phyloP scores from a whole-genome alignment of 2,797 vertebrate species.

The Tauraco hartlaubi region DNA sequence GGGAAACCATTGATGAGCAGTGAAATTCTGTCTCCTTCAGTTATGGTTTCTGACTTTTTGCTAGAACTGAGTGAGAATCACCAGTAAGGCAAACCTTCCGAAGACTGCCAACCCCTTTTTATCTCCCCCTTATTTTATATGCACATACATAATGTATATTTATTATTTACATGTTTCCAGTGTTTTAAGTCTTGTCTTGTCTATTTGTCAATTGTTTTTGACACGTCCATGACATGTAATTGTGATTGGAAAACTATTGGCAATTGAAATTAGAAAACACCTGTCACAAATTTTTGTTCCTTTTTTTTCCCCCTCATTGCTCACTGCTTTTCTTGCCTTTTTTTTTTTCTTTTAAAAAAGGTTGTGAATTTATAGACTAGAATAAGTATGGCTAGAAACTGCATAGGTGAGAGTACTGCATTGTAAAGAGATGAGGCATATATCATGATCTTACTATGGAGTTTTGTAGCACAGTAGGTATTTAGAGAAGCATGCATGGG shows the following conservation, averaged over 20 bases:
- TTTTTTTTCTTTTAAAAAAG: background rate
- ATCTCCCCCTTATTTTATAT: constrained; percentile 21
- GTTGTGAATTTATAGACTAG: background rate
- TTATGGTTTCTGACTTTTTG: constrained; percentile 71
- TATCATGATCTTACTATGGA: background rate
- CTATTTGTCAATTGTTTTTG: constrained; percentile 63
- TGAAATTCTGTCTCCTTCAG: constrained; percentile 67
- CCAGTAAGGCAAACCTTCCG: constrained; percentile 61
- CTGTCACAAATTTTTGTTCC: background rate
- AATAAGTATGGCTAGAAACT: background rate
- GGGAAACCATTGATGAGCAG: constrained; percentile 69
- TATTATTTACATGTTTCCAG: constrained; percentile 59
- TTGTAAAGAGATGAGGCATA: background rate
- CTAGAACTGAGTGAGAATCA: constrained; percentile 58
- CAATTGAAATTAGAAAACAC: background rate
- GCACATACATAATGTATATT: constrained; percentile 10
- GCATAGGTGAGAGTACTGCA: background rate
- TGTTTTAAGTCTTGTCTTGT: constrained; percentile 67
- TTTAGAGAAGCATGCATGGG: background rate
- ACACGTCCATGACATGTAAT: background rate
- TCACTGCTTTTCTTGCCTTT: background rate
- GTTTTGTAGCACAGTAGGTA: background rate
- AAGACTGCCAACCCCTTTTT: constrained; percentile 15
- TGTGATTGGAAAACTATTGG: constrained; percentile 20
- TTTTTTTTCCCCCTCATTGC: rapidly evolving